These are phyloP conservation scores for Schizothorax lantsangensis DNA, from an alignment of 2,797 vertebrate genomes.

Conservation along the genomic window DNA sequence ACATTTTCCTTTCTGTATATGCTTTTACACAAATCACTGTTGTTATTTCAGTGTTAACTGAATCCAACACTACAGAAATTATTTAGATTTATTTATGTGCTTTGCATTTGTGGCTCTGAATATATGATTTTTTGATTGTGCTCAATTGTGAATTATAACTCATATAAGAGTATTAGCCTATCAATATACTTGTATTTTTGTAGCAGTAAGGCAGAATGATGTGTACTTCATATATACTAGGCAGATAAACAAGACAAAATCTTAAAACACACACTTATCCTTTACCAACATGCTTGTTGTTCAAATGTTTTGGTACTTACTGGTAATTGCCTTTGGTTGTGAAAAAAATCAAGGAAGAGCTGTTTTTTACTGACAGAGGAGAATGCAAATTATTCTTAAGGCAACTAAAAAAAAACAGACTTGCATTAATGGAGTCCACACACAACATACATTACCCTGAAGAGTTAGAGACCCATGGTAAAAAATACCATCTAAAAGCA, in stretches of 20 bases:
- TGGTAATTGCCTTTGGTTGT: conserved; percentile 26
- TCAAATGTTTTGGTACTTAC: neutral
- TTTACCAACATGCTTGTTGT: neutral
- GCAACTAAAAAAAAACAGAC: neutral
- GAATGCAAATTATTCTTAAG: conserved; percentile 20
- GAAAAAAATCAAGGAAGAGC: neutral
- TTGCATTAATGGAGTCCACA: conserved; percentile 12
- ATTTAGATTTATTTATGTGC: neutral
- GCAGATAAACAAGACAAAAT: neutral
- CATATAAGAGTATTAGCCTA: neutral
- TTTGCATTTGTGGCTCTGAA: conserved; percentile 1
- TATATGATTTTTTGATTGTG: conserved; percentile 4
- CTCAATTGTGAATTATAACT: neutral
- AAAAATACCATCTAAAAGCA: neutral
- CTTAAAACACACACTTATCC: neutral
- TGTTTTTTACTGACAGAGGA: conserved; percentile 2
- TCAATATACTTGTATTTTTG: neutral
- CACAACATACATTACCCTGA: neutral
- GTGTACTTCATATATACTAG: neutral
- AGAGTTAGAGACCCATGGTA: neutral
- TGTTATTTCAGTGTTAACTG: neutral
- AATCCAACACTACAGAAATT: neutral
- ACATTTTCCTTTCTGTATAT: neutral
- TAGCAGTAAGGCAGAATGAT: neutral
- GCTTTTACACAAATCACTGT: neutral